phyloP scores from a whole-genome alignment of 2,888 invertebrate genomes.

The Cephus nigrinus region DNA sequence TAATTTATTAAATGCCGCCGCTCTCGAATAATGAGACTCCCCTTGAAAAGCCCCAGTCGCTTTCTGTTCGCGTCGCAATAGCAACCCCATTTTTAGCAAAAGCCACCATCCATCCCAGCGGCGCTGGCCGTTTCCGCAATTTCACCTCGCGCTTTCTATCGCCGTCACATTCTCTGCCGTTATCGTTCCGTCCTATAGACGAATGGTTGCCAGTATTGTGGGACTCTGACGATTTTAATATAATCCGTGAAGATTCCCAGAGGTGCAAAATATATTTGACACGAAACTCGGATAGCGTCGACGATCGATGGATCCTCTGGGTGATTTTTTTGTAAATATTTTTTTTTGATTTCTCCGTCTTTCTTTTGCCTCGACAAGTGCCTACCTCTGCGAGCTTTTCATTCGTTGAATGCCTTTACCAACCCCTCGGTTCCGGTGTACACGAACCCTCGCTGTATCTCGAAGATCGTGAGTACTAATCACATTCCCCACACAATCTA shows the following conservation, averaged over 20 bases:
- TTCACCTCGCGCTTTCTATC: background rate
- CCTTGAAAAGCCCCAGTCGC: background rate
- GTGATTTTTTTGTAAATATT: background rate
- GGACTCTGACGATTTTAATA: background rate
- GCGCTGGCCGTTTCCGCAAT: background rate
- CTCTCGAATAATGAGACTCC: conserved; percentile 13
- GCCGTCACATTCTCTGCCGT: background rate
- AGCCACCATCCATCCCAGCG: background rate
- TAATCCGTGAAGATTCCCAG: background rate
- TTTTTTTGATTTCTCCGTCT: background rate
- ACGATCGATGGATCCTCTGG: background rate
- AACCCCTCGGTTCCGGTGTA: background rate
- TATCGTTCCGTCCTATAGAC: background rate
- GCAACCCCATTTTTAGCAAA: background rate
- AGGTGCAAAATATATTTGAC: background rate
- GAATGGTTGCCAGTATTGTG: background rate
- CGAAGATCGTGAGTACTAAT: conserved; percentile 56
- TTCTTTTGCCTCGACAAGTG: background rate
- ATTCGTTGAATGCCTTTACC: background rate
- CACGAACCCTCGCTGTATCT: background rate
- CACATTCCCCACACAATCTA: conserved; percentile 63
- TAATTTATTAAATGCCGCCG: conserved; percentile 39
- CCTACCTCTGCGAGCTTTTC: background rate
- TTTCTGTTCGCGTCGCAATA: background rate
- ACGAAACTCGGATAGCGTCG: background rate